phyloP scores from a whole-genome alignment of 1,140 invertebrate genomes.

The Bombus affinis region DNA sequence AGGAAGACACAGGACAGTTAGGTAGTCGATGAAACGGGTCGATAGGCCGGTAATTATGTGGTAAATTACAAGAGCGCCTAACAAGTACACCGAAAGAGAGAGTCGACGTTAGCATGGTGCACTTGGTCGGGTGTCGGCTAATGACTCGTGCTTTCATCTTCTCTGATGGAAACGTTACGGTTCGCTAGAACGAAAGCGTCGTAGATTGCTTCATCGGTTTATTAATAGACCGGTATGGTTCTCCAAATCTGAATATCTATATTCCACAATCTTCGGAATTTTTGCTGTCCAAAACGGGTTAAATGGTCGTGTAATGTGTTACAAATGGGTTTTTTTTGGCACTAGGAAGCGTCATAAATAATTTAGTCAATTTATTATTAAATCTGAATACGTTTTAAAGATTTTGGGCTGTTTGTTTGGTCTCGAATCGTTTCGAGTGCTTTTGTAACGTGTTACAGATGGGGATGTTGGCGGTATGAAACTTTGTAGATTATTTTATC shows the following conservation, averaged over 20 bases:
- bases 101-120: neutral
- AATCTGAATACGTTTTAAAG: too few species aligned
- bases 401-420: too few species aligned
- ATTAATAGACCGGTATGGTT: neutral
- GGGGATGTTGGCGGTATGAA: too few species aligned
- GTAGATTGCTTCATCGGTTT: neutral
- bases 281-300: too few species aligned
- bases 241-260: neutral
- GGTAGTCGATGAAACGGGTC: neutral
- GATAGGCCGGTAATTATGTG: constrained; percentile 29
- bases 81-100: constrained; percentile 30
- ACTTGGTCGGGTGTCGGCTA: neutral
- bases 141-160: constrained; percentile 30
- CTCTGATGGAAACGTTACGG: constrained; percentile 30
- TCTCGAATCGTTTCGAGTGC: too few species aligned
- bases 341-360: too few species aligned
- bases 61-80: constrained; percentile 26
- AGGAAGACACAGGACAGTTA: neutral
- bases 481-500: too few species aligned
- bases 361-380: too few species aligned
- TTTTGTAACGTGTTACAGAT: too few species aligned
- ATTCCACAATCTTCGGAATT: neutral
- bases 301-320: too few species aligned
- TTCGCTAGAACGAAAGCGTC: neutral
- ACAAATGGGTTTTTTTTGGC: too few species aligned